Base-by-base conservation (phyloP, 1,140 invertebrate genomes). In the Colletes latitarsis region DNA sequence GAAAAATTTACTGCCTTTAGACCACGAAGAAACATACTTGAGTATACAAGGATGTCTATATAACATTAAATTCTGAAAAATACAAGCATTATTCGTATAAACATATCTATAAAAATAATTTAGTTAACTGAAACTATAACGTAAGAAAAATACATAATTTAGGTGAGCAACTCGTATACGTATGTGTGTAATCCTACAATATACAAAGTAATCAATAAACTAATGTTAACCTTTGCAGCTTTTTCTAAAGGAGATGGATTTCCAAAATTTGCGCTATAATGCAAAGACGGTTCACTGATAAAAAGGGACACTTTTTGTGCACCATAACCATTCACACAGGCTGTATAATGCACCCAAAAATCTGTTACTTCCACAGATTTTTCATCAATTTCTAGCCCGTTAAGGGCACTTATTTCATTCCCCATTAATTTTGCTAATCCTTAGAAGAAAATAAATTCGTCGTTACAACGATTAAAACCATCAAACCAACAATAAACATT, bases 31-130 rank as follows among this genome's bases (percentile, higher is more conserved):
- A 79, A 97, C 94, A 88, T 97, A 98, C 86, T 95, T 96, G 8
- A 97, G 89, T 84, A 98, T 97, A 82, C 95, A 96, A 3, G 97
- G 97, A 93, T 98, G 97, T 0, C 97, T 94, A 92, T 97, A 95
- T 74, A 97, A 94, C 94, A 96, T 96, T 39, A 97, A 94, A 93
- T 97, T 97, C 97, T 98, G 91, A 74, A 95, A 95, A 49, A 82
- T 19, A 88, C 41, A 69, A 49, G 8, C 1, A 46, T 57, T 15
- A 55, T 46, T 21, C 0, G 19, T 39, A 49, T 1, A 62, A 30
- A 19, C 8, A 57, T 15, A 46, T 46, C 6, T 9, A 46, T 46
- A 46, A 8, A 10, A 19, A 46, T 64, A 41, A 46, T n/a, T 67
- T n/a, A 55, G 9, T 21, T 52, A 39, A 30, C 10, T 57, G 21